Conservation (phyloP, 1,140 invertebrate genomes). For the Drosophila miranda region DNA sequence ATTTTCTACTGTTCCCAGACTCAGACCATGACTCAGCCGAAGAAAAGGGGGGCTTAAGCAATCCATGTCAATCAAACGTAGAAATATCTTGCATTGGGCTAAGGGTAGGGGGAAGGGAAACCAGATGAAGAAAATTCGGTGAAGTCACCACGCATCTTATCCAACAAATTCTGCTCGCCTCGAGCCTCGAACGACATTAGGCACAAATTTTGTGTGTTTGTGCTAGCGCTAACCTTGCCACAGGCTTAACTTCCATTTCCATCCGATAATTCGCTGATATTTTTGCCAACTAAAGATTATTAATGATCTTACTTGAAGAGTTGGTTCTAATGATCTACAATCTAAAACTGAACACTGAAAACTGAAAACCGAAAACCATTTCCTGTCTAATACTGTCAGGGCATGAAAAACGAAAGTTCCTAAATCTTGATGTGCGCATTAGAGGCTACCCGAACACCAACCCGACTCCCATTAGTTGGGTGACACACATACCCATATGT, state of each 20-base stretch:
- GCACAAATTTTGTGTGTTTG: background rate
- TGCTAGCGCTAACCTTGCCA: constrained; percentile 43
- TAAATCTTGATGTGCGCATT: constrained; percentile 1
- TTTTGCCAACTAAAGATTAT: constrained; percentile 43
- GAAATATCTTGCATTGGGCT: constrained; percentile 15
- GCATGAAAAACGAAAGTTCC: constrained; percentile 68
- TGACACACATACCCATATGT: constrained; percentile 57
- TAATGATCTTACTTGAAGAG: constrained; percentile 50
- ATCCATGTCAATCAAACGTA: constrained; percentile 52
- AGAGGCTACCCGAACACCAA: background rate
- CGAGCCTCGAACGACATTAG: background rate
- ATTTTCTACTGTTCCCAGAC: constrained; percentile 49
- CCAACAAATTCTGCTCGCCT: constrained; percentile 8
- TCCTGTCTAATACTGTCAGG: constrained; percentile 57
- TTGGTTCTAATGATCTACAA: constrained; percentile 66
- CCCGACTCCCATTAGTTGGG: constrained; percentile 58
- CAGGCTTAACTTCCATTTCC: constrained; percentile 30
- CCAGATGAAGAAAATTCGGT: constrained; percentile 29
- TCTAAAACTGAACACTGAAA: constrained; percentile 23
- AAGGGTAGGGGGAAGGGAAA: constrained; percentile 7
- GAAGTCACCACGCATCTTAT: constrained; percentile 6
- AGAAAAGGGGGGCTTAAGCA: constrained; percentile 28
- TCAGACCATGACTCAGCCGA: constrained; percentile 45
- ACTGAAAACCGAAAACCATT: constrained; percentile 47
- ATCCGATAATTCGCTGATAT: constrained; percentile 45